Percentiles rank a stretch among this genome's conserved stretches.
Conservation (phyloP, 2,888 invertebrate species). For the Allolobophora icterica region DNA sequence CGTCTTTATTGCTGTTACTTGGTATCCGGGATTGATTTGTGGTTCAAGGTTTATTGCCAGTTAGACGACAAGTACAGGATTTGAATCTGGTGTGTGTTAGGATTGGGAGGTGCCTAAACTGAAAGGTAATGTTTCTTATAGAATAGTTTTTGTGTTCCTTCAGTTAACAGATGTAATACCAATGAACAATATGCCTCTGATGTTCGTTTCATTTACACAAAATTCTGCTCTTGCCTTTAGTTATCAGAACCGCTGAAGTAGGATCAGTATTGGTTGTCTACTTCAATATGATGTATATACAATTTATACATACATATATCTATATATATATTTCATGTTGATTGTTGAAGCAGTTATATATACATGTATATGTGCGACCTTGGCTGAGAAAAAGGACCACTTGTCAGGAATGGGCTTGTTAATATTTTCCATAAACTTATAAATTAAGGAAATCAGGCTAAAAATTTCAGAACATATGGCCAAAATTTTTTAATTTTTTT, state of each 20-base stretch:
- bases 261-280: background rate
- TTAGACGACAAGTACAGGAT: background rate
- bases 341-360: too few relatives aligned
- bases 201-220: background rate
- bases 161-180: background rate
- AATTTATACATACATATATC: too few relatives aligned
- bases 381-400: too few relatives aligned
- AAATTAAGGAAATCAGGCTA: too few relatives aligned
- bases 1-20: background rate
- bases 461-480: too few relatives aligned
- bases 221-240: background rate
- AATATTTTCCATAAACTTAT: too few relatives aligned
- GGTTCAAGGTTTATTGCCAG: background rate
- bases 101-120: background rate
- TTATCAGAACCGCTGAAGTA: background rate
- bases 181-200: background rate
- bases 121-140: background rate
- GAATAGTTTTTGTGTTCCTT: background rate
- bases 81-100: background rate
- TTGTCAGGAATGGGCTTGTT: too few relatives aligned
- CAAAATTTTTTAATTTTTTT: too few relatives aligned
- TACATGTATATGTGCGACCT: too few relatives aligned
- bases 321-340: too few relatives aligned
- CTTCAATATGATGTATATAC: background rate
- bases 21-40: background rate